Conservation (phyloP, 2,888 invertebrate genomes). For the Chrysotoxum bicinctum region DNA sequence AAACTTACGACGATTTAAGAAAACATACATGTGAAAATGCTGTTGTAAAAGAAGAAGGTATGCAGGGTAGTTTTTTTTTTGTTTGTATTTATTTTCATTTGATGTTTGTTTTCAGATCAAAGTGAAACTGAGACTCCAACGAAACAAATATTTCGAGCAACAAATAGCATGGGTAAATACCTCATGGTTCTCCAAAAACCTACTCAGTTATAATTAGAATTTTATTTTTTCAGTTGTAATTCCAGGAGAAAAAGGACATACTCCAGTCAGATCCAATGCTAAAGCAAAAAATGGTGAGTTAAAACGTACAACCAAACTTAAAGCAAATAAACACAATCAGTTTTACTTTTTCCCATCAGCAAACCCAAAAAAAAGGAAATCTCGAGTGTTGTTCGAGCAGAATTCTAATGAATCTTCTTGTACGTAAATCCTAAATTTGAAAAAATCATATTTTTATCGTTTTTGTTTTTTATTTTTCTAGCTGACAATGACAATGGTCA, state of each 20-base stretch:
- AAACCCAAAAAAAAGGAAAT: not conserved
- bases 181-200: not conserved
- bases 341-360: too few species aligned
- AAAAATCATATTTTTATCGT: not conserved
- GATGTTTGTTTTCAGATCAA: not conserved
- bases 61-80: not conserved
- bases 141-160: slow-evolving; percentile 19
- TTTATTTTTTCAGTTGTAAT: slow-evolving; percentile 10
- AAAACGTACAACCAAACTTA: not conserved
- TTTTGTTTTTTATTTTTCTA: not conserved
- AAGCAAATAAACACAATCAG: too few species aligned
- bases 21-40: not conserved
- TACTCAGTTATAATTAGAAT: not conserved
- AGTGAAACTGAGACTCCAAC: slow-evolving; percentile 12
- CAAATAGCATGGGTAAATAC: slow-evolving; percentile 18
- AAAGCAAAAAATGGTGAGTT: not conserved
- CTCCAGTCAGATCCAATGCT: not conserved
- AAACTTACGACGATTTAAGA: not conserved
- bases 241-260: not conserved
- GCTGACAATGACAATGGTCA: not conserved
- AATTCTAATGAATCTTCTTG: not conserved
- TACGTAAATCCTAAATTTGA: not conserved
- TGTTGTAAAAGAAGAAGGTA: slow-evolving; percentile 2
- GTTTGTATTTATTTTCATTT: not conserved
- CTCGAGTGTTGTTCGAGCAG: not conserved